Percentiles rank a stretch among this genome's conserved stretches.
These are phyloP conservation scores for Vulpes lagopus DNA, from an alignment of 2,113 vertebrate species.

Conservation along the genomic window DNA sequence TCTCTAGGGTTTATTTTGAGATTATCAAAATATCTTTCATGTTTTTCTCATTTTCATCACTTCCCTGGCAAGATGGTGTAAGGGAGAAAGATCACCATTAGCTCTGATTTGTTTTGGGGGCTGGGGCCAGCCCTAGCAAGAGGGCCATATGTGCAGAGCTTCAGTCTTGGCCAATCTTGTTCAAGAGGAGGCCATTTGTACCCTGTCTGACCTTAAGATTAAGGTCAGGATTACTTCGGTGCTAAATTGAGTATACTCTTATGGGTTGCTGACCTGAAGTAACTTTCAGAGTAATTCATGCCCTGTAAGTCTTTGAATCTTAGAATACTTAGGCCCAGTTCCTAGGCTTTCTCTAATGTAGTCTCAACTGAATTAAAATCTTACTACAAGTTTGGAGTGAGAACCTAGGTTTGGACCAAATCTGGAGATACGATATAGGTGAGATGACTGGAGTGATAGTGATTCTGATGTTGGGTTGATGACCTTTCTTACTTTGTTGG, in stretches of 20 bases:
- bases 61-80: neutral
- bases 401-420: neutral
- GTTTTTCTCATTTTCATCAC: neutral
- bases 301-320: neutral
- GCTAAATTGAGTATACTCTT: neutral
- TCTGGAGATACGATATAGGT: neutral
- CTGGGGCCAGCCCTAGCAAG: neutral
- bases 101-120: neutral
- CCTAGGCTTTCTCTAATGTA: neutral
- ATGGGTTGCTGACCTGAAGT: neutral
- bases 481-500: neutral
- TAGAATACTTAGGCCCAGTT: neutral
- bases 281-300: neutral
- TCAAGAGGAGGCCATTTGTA: neutral
- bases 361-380: neutral
- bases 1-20: constrained; percentile 1
- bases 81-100: neutral
- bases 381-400: neutral
- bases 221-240: neutral
- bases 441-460: neutral
- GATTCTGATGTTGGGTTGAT: neutral
- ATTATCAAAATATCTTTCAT: neutral
- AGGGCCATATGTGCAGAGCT: neutral
- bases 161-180: neutral
- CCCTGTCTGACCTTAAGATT: neutral